Base-by-base conservation (phyloP, 2,888 invertebrate species). In the Chymomyza procnemis region DNA sequence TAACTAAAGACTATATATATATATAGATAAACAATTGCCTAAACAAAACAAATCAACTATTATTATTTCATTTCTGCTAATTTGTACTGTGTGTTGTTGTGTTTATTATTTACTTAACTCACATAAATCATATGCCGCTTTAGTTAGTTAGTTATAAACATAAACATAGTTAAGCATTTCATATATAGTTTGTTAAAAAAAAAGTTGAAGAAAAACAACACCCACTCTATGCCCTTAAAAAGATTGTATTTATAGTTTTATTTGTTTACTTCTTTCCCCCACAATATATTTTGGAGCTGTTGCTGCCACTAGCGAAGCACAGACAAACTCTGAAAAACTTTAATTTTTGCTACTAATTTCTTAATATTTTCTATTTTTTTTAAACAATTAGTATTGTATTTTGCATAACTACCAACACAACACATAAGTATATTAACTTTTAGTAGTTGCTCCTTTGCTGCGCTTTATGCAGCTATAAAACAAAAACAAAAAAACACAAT, bases 341-440 rank as follows among this genome's bases (percentile, higher is more conserved):
- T 41, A 4, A 26, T 26, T 41, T 41, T 12, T 41, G 9, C 0
- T 1, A 41, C 34, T 41, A 5, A 12, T 41, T 41, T 41, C 12
- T 41, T 41, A 41, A 9, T 41, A 3, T 12, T 41, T 12, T 12
- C 12, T 12, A 12, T 41, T 41, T 41, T 12, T 34, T 34, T 34
- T 34, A 26, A 26, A n/a, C n/a, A n/a, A 34, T 34, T 41, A 41
- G 34, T 41, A 41, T 41, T 41, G 34, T 41, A 41, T 26, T n/a
- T 12, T 41, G 61, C 66, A 66, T 68, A 65, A 65, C 60, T 50
- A 12, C 34, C 3, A 34, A 4, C 2, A 22, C 26, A 26, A 26
- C 26, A 41, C 34, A 41, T 41, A 41, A 41, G 34, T 41, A 41
- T 12, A 41, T 41, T 41, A 41, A 41, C 34, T 41, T n/a, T 41